These are phyloP conservation scores for Plagodis dolabraria DNA, from an alignment of 2,888 invertebrate species.

Conservation along the genomic window DNA sequence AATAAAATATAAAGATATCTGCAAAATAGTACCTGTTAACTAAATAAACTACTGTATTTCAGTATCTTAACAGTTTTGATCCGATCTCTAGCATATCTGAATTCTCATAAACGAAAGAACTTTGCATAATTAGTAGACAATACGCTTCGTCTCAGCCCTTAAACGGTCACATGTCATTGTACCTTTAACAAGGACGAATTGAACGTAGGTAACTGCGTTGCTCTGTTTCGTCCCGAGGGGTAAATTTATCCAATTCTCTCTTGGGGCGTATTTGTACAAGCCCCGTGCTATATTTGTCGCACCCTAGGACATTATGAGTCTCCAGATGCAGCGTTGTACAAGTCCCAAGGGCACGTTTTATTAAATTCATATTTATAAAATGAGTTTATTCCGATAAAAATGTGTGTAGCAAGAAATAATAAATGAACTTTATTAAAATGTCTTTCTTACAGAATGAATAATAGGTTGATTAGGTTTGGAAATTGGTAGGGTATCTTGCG, in stretches of 20 bases:
- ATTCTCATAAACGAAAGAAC: not conserved
- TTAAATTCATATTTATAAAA: not conserved
- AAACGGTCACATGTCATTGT: conserved; percentile 7
- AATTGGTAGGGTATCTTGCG: no score
- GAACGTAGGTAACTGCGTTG: conserved; percentile 1
- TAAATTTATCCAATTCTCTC: conserved; percentile 5
- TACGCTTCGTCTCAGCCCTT: not conserved
- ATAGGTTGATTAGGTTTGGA: no score
- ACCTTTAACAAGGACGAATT: conserved; percentile 5
- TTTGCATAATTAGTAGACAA: conserved; percentile 7
- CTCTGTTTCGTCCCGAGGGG: conserved; percentile 4
- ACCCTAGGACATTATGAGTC: conserved; percentile 10
- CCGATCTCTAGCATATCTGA: no score
- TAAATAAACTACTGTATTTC: no score
- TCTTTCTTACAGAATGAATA: no score
- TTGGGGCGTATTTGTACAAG: conserved; percentile 12
- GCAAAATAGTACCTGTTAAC: no score
- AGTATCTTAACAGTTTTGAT: no score
- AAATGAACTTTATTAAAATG: no score
- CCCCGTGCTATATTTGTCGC: conserved; percentile 6
- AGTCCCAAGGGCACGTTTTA: conserved; percentile 4
- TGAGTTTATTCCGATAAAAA: not conserved
- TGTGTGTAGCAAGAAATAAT: no score
- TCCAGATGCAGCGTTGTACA: conserved; percentile 1
- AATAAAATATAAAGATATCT: no score